Base-by-base conservation (phyloP, 2,113 vertebrate genomes). In the Cyphomyrus discorhynchus region DNA sequence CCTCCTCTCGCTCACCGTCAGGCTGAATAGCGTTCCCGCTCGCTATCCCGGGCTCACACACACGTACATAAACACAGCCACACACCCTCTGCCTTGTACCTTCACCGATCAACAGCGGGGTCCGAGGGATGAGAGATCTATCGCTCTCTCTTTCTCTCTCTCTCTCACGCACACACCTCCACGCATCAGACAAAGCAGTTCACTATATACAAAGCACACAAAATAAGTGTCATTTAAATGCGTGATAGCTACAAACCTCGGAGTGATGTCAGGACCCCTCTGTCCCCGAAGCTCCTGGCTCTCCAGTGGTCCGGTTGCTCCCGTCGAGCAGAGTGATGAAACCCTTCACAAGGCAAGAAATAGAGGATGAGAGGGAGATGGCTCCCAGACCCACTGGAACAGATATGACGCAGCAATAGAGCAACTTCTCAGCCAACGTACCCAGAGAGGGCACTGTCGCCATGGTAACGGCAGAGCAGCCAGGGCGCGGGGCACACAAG, bases 361-460 rank as follows among this genome's bases (percentile, higher is more conserved):
- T 88, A 91, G 90, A 88, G 91, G 92, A 92, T 91, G 86, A 89
- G 89, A 90, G 86, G 90, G 74, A 93, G 94, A 94, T 89, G 88
- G 93, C 91, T 93, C 92, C 93, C 92, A 92, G 93, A 95, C 95
- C 95, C 94, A 95, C 94, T 95, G 95, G 95, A 96, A 95, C 95
- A 93, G 95, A 95, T 96, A 95, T 95, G 96, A 96, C 95, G 96
- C 96, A 96, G 95, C 95, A 93, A 93, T 94, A 95, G 93, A 95
- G 94, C 94, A 95, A 96, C 95, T 95, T 94, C 94, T 87, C 93
- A 93, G 93, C 94, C 92, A 93, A 94, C 92, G 93, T 95, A 94
- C 94, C 94, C 94, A 94, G 93, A 92, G 93, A 93, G 95, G 95
- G 95, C 95, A 95, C 95, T 95, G 96, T 96, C 96, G 93, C 95